Base-by-base conservation (phyloP, 1,140 invertebrate species). In the Steinernema feltiae region DNA sequence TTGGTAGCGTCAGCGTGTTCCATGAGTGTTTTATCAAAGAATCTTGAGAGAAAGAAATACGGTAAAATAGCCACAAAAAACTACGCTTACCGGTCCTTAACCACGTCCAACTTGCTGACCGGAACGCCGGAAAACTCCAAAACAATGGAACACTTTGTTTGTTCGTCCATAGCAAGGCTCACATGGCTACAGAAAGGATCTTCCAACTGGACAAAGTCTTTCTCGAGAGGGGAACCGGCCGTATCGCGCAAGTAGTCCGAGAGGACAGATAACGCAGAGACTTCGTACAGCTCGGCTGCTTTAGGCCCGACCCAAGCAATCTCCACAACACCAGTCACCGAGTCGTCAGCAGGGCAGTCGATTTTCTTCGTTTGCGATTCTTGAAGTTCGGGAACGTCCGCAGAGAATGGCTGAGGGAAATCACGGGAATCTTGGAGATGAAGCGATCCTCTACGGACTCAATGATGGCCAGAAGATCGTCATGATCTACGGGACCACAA, bases 191-290 rank as follows among this genome's bases (percentile, higher is more conserved):
- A 92, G 81, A 90, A 91, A 0, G 93, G 92, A 83, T 94, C 91
- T 46, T 91, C 90, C 27, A 90, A 90, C 88, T 95, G 93, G 1
- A 95, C 92, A 88, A 95, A 93, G 78, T 91, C 90, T 82, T 91
- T 90, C 83, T 93, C 91, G 63, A 97, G 85, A 1, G 93, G 93
- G 82, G 93, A 91, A 27, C 93, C 91, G 18, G 93, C 90, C 17
- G 92, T 93, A 80, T 93, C 91, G 1, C 91, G 92, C 30, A 97
- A 87, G 87, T 95, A 96, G 76, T 93, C 92, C 71, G 93, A 86
- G 1, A 94, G 86, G n/a, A 94, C 87, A 21, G 89, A 89, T 76
- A 91, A 89, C 1, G 90, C 91, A 24, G 89, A 89, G 48, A 79
- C 30, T 1, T 69, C 27, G 31, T 72, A 30, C 35, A 73, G 76